Conservation (phyloP, 2,113 vertebrate genomes). For the Lucifuga dentata region DNA sequence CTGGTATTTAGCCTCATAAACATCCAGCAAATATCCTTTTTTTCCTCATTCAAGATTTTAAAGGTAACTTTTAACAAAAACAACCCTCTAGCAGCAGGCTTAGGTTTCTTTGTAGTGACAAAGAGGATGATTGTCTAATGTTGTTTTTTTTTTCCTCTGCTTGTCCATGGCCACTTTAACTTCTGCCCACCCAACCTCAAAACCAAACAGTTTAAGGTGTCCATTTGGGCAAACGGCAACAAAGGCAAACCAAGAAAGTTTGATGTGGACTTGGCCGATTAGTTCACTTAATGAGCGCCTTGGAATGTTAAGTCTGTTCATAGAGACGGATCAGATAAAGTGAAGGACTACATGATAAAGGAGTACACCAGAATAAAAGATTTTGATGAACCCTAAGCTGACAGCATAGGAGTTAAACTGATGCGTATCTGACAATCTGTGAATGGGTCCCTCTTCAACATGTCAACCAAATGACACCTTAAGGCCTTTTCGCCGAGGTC, state of each 20-base stretch:
- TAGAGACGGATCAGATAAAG: slow-evolving; percentile 39
- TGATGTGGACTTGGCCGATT: slow-evolving; percentile 51
- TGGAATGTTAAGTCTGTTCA: slow-evolving; percentile 69
- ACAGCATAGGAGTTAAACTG: slow-evolving; percentile 36
- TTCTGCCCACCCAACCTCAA: slow-evolving; percentile 50
- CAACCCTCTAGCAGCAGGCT: slow-evolving; percentile 25
- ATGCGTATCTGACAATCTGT: slow-evolving; percentile 42
- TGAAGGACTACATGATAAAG: slow-evolving; percentile 14
- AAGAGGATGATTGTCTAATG: slow-evolving; percentile 36
- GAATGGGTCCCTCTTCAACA: slow-evolving; percentile 29
- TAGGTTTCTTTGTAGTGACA: slow-evolving; percentile 27
- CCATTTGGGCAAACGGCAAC: slow-evolving; percentile 52
- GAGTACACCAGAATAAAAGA: slow-evolving; percentile 17
- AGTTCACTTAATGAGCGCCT: slow-evolving; percentile 63
- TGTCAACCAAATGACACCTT: slow-evolving; percentile 12
- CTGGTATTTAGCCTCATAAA: background rate
- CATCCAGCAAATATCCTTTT: background rate
- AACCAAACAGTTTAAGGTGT: slow-evolving; percentile 56
- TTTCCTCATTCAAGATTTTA: no score
- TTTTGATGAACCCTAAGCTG: slow-evolving; percentile 40
- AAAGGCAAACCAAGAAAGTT: slow-evolving; percentile 53
- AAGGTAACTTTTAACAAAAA: no score
- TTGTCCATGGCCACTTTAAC: slow-evolving; percentile 31
- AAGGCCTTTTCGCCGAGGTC: background rate
- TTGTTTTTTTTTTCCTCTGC: slow-evolving; percentile 34